Percentiles rank a stretch among this genome's conserved stretches.
phyloP scores from a whole-genome alignment of 2,888 invertebrate species.

The Lampropteryx suffumata region DNA sequence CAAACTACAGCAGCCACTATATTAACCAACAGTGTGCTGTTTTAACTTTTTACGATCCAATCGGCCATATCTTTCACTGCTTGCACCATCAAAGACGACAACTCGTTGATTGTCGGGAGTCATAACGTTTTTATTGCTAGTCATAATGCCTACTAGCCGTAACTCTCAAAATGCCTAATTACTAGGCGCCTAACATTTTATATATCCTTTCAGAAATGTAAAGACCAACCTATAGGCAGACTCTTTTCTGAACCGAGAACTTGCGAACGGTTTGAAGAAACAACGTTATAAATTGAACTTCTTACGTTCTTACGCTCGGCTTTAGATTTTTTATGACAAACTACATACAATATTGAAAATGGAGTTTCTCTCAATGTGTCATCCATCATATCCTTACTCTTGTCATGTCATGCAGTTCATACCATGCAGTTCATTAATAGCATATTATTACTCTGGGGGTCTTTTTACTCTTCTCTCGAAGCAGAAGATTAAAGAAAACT shows the following conservation, averaged over 20 bases:
- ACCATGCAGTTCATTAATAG: neutral
- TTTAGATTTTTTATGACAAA: no score
- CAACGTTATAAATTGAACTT: no score
- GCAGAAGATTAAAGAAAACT: slow-evolving; percentile 14
- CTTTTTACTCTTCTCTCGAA: slow-evolving; percentile 18
- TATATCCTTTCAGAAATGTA: slow-evolving; percentile 4
- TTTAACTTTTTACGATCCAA: slow-evolving; percentile 11
- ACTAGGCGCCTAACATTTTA: slow-evolving; percentile 8
- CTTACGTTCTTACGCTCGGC: no score
- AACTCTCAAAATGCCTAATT: slow-evolving; percentile 10
- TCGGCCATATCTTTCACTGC: slow-evolving; percentile 6
- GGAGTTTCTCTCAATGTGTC: no score
- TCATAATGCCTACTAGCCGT: slow-evolving; percentile 12
- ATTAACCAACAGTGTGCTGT: neutral
- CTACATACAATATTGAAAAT: no score
- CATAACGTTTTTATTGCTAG: slow-evolving; percentile 20
- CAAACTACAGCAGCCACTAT: no score
- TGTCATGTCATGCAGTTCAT: neutral
- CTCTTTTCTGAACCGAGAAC: no score
- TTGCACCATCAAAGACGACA: slow-evolving; percentile 10
- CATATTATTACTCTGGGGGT: neutral
- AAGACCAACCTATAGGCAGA: slow-evolving; percentile 2
- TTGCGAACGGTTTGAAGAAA: no score
- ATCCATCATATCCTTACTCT: no score
- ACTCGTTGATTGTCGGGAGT: slow-evolving; percentile 14